Conservation (phyloP, 1,140 invertebrate species). For the Drosophila varians region DNA sequence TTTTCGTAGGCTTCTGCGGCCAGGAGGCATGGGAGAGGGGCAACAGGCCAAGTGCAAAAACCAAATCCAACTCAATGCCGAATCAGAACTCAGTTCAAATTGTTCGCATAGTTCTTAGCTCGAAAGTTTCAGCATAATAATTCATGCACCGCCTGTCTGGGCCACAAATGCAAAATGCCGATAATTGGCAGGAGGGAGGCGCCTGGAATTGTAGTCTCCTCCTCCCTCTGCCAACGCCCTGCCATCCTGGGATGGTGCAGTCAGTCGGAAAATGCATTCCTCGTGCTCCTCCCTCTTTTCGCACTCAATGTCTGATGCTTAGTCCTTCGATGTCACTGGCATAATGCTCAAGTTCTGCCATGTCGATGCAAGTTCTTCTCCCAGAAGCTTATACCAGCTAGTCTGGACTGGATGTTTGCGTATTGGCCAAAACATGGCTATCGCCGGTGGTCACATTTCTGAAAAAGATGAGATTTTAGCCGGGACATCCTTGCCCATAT, state of each 20-base stretch:
- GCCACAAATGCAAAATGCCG: constrained; percentile 43
- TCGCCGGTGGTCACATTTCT: no score
- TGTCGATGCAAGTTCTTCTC: neutral
- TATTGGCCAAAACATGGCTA: no score
- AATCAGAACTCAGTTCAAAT: neutral
- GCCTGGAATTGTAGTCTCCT: constrained; percentile 10
- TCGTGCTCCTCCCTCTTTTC: neutral
- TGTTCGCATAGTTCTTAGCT: constrained; percentile 22
- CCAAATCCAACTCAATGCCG: constrained; percentile 17
- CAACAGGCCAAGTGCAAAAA: constrained; percentile 14
- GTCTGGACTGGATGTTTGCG: no score
- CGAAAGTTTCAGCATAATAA: constrained; percentile 64
- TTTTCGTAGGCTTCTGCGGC: neutral
- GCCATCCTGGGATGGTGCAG: constrained; percentile 2
- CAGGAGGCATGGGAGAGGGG: neutral
- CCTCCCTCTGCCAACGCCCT: neutral
- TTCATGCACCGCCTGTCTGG: constrained; percentile 51
- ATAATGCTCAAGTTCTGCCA: constrained; percentile 6
- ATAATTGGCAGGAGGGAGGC: constrained; percentile 30
- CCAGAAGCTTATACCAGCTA: neutral
- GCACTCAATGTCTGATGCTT: constrained; percentile 39
- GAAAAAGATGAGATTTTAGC: no score
- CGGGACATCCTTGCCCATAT: no score
- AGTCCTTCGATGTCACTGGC: constrained; percentile 32
- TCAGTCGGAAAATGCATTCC: constrained; percentile 43